Evolutionary conservation across 2,797 vertebrate species (phyloP).

Genomic region (Cynopterus sphinx): DNA sequence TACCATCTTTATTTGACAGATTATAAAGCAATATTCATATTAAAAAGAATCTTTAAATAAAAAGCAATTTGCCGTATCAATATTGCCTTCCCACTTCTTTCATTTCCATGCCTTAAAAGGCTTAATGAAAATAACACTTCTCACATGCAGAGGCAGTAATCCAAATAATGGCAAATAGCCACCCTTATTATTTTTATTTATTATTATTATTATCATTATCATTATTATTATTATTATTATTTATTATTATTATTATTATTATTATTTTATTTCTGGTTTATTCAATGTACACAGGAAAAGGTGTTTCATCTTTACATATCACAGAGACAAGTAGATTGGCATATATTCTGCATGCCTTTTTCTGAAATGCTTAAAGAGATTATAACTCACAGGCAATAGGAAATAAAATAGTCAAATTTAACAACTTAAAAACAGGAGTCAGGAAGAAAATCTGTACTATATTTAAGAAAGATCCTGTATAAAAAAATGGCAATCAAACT

Average conservation of each 20-base stretch:
- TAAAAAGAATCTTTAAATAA: slow-evolving; percentile 85
- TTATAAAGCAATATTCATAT: slow-evolving; percentile 82
- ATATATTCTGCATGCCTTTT: not conserved
- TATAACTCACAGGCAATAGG: not conserved
- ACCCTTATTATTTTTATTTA: not conserved
- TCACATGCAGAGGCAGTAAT: slow-evolving; percentile 39
- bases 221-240: too few species aligned
- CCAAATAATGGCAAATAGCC: slow-evolving; percentile 46
- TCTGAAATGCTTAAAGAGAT: slow-evolving; percentile 12
- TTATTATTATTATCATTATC: not conserved
- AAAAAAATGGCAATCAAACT: not conserved
- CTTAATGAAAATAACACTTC: slow-evolving; percentile 54
- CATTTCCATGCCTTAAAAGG: slow-evolving; percentile 62
- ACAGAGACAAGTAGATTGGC: slow-evolving; percentile 25
- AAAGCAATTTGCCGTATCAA: slow-evolving; percentile 84
- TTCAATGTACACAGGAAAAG: not conserved
- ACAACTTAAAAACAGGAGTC: not conserved
- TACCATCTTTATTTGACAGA: slow-evolving; percentile 84
- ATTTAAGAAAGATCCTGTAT: not conserved
- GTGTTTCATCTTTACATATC: not conserved
- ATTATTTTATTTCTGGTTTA: slow-evolving; percentile 38
- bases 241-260: too few species aligned
- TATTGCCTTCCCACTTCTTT: slow-evolving; percentile 76
- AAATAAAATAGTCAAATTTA: slow-evolving; percentile 39
- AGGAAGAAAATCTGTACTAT: not conserved